Conservation (phyloP, 2,888 invertebrate species). For the Eilema sororculum region DNA sequence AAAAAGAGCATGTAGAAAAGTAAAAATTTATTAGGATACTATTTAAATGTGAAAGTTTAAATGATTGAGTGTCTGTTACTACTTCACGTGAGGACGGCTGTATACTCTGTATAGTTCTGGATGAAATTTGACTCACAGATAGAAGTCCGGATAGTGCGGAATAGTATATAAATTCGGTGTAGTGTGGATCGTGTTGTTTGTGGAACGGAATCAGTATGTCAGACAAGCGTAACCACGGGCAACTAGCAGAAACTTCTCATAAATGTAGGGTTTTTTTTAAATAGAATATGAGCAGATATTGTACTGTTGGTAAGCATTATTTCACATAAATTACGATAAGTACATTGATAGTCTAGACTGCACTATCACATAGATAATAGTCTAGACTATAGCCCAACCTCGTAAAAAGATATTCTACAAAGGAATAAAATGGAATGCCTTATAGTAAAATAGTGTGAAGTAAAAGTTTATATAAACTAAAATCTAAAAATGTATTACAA, state of each 20-base stretch:
- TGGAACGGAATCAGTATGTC: too few relatives aligned
- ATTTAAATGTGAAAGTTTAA: not conserved
- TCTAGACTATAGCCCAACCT: conserved; percentile 1
- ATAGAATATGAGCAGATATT: too few relatives aligned
- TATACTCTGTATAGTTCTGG: not conserved
- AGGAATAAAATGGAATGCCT: not conserved
- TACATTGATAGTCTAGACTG: conserved; percentile 2
- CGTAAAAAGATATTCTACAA: conserved; percentile 1
- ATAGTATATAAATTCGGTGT: not conserved
- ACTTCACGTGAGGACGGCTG: not conserved
- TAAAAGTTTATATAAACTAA: not conserved
- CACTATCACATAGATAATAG: not conserved
- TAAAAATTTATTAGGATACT: not conserved
- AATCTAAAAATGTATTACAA: not conserved
- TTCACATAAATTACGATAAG: conserved; percentile 21
- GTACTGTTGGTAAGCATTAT: conserved; percentile 13
- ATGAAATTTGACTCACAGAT: not conserved
- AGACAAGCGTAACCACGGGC: too few relatives aligned
- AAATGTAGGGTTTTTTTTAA: too few relatives aligned
- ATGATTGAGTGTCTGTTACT: not conserved
- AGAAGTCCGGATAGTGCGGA: not conserved
- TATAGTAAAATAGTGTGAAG: not conserved
- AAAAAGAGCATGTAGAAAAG: too few relatives aligned
- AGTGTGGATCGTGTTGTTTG: too few relatives aligned
- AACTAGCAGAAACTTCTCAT: too few relatives aligned